Percentiles rank a stretch among this genome's conserved stretches.
Evolutionary conservation across 2,888 invertebrate species (phyloP).

Genomic region (Eulithis prunata): DNA sequence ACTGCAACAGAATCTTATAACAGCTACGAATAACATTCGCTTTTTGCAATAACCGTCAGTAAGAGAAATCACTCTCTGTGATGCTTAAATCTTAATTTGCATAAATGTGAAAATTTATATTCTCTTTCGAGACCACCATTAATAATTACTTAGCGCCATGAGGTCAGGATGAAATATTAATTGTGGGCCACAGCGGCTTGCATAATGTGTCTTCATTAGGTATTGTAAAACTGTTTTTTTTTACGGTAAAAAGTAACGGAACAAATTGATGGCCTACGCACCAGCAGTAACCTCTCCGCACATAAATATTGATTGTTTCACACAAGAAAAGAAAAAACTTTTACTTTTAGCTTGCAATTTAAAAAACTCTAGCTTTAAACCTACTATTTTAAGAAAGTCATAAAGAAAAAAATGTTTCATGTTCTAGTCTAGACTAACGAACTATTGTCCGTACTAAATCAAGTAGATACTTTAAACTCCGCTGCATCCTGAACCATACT

Average conservation of each 20-base stretch:
- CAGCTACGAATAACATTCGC: neutral
- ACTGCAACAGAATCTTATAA: neutral
- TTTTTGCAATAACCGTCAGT: constrained; percentile 3
- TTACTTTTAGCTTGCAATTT: no score
- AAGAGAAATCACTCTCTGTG: constrained; percentile 24
- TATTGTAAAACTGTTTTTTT: constrained; percentile 16
- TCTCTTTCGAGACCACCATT: constrained; percentile 25
- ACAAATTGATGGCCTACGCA: no score
- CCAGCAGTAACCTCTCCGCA: no score
- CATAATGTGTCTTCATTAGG: constrained; percentile 26
- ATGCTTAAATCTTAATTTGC: constrained; percentile 25
- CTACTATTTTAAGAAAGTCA: neutral
- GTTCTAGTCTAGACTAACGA: neutral
- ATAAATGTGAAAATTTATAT: constrained; percentile 31
- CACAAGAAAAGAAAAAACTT: no score
- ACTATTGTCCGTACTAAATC: neutral
- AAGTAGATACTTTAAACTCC: constrained; percentile 11
- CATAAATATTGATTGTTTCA: no score
- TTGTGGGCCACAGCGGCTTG: constrained; percentile 19
- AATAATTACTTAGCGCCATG: constrained; percentile 31
- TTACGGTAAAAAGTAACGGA: no score
- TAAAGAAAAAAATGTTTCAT: neutral
- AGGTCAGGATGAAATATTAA: constrained; percentile 33
- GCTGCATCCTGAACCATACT: constrained; percentile 13
- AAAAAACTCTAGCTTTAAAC: no score